Percentiles rank a stretch among this genome's conserved stretches.
Evolutionary conservation across 1,140 invertebrate genomes (phyloP).

Genomic region (Cephus cinctus): DNA sequence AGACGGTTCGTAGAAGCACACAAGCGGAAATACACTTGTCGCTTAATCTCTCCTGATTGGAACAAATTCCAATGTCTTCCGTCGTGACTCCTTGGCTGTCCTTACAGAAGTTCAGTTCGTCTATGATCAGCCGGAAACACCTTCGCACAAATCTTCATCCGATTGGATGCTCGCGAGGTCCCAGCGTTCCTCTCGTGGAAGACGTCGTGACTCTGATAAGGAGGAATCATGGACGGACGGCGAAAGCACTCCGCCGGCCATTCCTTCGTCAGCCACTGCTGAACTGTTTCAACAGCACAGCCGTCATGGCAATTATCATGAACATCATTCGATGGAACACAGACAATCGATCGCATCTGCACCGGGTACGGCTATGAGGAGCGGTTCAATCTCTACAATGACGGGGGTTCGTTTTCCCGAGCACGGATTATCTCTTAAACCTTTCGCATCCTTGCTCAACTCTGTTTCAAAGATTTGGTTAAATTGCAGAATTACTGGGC

Average conservation of each 20-base stretch:
- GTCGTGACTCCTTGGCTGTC: too few species aligned
- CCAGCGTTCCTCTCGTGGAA: slow-evolving; percentile 1
- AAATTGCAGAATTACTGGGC: slow-evolving; percentile 52
- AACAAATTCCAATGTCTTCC: neutral
- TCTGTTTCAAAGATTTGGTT: too few species aligned
- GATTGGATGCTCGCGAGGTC: neutral
- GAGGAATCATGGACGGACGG: slow-evolving; percentile 28
- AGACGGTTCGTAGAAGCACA: slow-evolving; percentile 21
- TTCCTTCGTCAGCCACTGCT: too few species aligned
- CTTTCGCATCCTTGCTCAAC: neutral
- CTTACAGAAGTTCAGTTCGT: slow-evolving; percentile 34
- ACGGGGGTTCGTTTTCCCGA: slow-evolving; percentile 24
- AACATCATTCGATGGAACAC: slow-evolving; percentile 21
- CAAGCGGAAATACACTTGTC: too few species aligned
- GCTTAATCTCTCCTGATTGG: too few species aligned
- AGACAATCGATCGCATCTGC: slow-evolving; percentile 39
- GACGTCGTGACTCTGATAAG: slow-evolving; percentile 17
- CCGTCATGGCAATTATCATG: slow-evolving; percentile 15
- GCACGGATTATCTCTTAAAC: neutral
- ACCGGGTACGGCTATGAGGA: slow-evolving; percentile 27
- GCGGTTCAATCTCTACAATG: slow-evolving; percentile 37
- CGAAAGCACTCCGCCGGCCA: slow-evolving; percentile 10
- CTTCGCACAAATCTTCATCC: slow-evolving; percentile 18
- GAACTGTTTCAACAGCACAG: slow-evolving; percentile 15
- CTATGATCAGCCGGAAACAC: slow-evolving; percentile 27